phyloP scores from a whole-genome alignment of 1,140 invertebrate genomes.

The Hyles euphorbiae region DNA sequence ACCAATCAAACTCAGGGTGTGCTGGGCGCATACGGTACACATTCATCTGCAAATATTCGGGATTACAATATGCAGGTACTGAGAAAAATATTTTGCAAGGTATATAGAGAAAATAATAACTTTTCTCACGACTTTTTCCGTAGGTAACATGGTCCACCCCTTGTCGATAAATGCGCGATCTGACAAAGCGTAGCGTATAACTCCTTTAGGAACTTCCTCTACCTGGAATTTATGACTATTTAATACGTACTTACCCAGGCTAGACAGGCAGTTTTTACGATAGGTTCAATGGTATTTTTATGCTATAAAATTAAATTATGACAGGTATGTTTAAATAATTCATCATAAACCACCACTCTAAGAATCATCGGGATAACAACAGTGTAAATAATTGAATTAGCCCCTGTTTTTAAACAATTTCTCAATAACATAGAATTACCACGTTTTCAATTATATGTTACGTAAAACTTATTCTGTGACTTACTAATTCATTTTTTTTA shows the following conservation, averaged over 20 bases:
- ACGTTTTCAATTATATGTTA: too few relatives aligned
- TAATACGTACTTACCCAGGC: too few relatives aligned
- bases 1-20: slow-evolving; percentile 66
- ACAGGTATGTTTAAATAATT: too few relatives aligned
- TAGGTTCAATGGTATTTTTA: too few relatives aligned
- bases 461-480: neutral
- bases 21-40: slow-evolving; percentile 63
- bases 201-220: slow-evolving; percentile 41
- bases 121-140: slow-evolving; percentile 65
- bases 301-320: too few relatives aligned
- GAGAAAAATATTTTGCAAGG: slow-evolving; percentile 3
- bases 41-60: slow-evolving; percentile 46
- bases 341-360: too few relatives aligned
- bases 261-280: too few relatives aligned
- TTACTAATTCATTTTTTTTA: slow-evolving; percentile 31
- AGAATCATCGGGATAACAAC: too few relatives aligned
- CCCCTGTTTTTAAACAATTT: too few relatives aligned
- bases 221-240: slow-evolving; percentile 12
- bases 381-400: too few relatives aligned
- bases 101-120: slow-evolving; percentile 26
- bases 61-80: neutral
- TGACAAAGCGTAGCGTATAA: slow-evolving; percentile 56
- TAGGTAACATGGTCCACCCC: slow-evolving; percentile 67
- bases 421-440: too few relatives aligned
- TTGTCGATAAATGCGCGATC: slow-evolving; percentile 64